Base-by-base conservation (phyloP, 37 sponge, comb jelly and placozoan species). In the Tethya wilhelma region DNA sequence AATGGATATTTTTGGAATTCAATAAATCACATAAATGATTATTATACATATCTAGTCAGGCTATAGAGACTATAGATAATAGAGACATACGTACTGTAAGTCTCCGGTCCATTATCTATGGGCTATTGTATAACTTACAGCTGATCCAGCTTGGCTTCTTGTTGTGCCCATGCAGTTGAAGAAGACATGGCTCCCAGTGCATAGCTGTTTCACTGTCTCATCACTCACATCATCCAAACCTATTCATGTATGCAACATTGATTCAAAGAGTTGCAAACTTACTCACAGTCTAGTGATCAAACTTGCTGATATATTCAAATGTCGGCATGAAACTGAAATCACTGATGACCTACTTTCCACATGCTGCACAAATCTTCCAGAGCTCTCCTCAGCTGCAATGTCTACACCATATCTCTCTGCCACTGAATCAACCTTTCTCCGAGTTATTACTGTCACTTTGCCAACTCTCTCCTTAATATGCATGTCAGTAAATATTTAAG, bases 91-190 rank as follows among this genome's bases (percentile, higher is more conserved):
- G n/a, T n/a, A n/a, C n/a, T n/a, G n/a, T n/a, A n/a, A n/a, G n/a
- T n/a, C n/a, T n/a, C n/a, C n/a, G n/a, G n/a, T n/a, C n/a, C n/a
- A n/a, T n/a, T n/a, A n/a, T n/a, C 14, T 49, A 19, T 49, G 14
- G 14, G 14, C 14, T 49, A 49, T 49, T 49, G 53, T 19, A 49
- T 49, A n/a, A 19, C 86, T 72, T 71, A 86, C 87, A 28, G 90
- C 74, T 44, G 93, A 87, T 0, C 90, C 86, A n/a, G 93, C 93
- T 31, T 69, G 59, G 19, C 69, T 59, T 44, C 74, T 65, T 26
- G 93, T 89, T 25, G 86, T 79, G 23, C 93, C 93, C 37, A 93
- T 45, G 38, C 82, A 76, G 63, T 80, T 73, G 69, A 89, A 93
- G 70, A 85, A 88, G 0, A 85, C 90, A 44, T 89, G 73, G 17